Base-by-base conservation (phyloP, 2,113 vertebrate genomes). In the Trachemys scripta region DNA sequence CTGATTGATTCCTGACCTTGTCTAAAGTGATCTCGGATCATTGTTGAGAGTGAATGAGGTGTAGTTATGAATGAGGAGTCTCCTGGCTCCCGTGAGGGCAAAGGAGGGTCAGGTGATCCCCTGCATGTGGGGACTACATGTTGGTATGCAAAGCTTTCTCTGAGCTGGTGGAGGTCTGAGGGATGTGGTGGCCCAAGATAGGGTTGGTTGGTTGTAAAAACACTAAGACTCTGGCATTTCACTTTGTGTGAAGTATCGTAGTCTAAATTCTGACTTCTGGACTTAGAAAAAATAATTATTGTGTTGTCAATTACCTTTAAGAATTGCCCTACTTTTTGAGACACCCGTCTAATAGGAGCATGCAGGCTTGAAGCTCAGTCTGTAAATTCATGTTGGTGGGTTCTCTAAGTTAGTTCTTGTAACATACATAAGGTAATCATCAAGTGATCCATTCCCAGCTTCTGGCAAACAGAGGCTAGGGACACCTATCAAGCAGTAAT, bases 401-500 rank as follows among this genome's bases (percentile, higher is more conserved):
- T 13, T n/a, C 10, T 19, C 13, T 24, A 69, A 69, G 16, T 31
- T 14, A 69, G 6, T 27, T n/a, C 24, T 57, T 57, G 35, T n/a
- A 54, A 54, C 53, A 54, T 54, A 54, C 53, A 22, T 22, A 54
- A 22, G 53, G 20, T 54, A 54, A 54, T 54, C 51, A 20, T 53
- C 51, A 53, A 19, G 53, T 54, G 8, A 54, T 54, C 53, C 20
- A 22, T 54, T 54, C 53, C 53, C 20, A 22, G 53, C 53, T 54
- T 54, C 53, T 4, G 53, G 53, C 20, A 9, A 54, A 54, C 53
- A 54, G 19, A 54, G 53, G 20, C 53, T 54, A 54, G 20, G 20
- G 8, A 54, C 20, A 22, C 7, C 8, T 97, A 96, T 96, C 94
- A 90, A 87, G 78, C 88, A 90, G 51, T 85, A 93, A 87, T 95